Evolutionary conservation across 2,113 vertebrate species (phyloP).

Genomic region (Bubo scandiacus): DNA sequence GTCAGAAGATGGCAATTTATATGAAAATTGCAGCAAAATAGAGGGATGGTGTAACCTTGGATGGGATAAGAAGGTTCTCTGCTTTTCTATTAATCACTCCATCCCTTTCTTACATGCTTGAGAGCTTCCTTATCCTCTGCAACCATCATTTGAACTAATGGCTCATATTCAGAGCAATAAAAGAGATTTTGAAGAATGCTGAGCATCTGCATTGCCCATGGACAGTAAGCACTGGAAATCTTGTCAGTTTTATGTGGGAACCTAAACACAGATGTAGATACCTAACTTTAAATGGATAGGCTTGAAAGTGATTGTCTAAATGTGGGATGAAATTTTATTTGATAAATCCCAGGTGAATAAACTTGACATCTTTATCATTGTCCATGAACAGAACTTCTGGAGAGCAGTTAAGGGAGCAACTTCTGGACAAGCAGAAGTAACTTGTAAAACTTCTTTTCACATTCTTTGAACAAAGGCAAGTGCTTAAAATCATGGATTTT

Average conservation of each 20-base stretch:
- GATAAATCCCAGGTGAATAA: constrained; percentile 11
- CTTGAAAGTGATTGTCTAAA: not conserved
- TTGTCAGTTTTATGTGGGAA: not conserved
- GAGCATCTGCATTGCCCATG: not conserved
- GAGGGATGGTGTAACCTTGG: not conserved
- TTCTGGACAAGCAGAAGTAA: not conserved
- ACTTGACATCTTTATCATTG: not conserved
- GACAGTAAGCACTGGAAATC: not conserved
- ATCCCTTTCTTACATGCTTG: not conserved
- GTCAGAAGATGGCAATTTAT: not conserved
- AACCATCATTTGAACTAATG: not conserved
- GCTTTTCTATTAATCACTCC: not conserved
- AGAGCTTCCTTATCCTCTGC: not conserved
- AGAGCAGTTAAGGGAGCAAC: not conserved
- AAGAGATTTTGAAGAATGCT: not conserved
- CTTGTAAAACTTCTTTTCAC: not conserved
- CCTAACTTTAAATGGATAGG: not conserved
- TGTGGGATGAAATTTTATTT: not conserved
- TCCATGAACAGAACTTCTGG: not conserved
- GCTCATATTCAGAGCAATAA: not conserved
- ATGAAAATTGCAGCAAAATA: not conserved
- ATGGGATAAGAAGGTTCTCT: not conserved
- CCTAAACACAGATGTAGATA: not conserved
- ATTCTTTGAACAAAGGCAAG: not conserved
- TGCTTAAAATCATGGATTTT: not conserved